A percentile compares a stretch with the other conserved stretches of the same genome.
phyloP scores from a whole-genome alignment of 2,797 vertebrate genomes.

The Bryconaethiops microstoma region DNA sequence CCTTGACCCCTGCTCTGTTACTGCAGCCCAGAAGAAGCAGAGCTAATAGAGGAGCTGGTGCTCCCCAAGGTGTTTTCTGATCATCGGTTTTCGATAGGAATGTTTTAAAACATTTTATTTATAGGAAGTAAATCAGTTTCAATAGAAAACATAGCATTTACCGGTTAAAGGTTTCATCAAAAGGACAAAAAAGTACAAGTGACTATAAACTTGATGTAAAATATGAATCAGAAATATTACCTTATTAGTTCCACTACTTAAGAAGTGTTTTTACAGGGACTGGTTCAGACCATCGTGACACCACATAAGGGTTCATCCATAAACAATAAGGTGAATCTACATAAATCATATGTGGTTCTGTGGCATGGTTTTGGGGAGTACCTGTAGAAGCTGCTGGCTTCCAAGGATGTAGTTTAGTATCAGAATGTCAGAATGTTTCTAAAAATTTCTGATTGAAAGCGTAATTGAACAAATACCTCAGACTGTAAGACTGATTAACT shows the following conservation, averaged over 20 bases:
- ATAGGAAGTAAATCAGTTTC: constrained; percentile 9
- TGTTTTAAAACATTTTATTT: constrained; percentile 34
- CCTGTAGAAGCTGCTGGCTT: background rate
- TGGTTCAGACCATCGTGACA: too few species aligned
- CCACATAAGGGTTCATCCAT: background rate
- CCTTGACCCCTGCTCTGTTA: constrained; percentile 81
- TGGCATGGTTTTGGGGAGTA: too few species aligned
- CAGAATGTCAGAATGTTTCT: background rate
- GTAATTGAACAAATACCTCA: background rate
- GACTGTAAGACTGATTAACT: background rate
- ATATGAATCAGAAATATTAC: too few species aligned
- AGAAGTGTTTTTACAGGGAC: too few species aligned
- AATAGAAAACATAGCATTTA: too few species aligned
- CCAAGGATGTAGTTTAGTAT: background rate
- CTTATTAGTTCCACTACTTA: too few species aligned
- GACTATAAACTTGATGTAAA: too few species aligned
- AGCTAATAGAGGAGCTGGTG: constrained; percentile 70
- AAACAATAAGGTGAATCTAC: background rate
- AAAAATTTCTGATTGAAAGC: background rate
- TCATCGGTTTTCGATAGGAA: constrained; percentile 44
- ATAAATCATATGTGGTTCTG: too few species aligned
- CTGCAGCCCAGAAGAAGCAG: constrained; percentile 70
- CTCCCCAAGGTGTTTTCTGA: constrained; percentile 57
- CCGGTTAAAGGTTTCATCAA: too few species aligned
- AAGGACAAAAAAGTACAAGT: too few species aligned